Evolutionary conservation across 2,888 invertebrate genomes (phyloP).

Genomic region (Didymodactylos carnosus): DNA sequence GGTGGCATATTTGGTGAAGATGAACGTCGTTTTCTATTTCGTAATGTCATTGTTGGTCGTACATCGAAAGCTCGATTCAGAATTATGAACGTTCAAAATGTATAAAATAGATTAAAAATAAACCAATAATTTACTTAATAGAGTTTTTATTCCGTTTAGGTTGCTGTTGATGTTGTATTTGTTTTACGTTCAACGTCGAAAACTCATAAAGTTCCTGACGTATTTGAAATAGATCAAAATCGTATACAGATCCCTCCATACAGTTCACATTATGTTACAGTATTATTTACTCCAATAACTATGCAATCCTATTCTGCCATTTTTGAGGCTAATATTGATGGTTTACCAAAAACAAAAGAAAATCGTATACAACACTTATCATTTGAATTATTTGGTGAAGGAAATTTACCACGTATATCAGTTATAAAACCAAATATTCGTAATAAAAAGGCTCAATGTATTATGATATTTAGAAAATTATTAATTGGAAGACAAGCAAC

Average conservation of each 20-base stretch:
- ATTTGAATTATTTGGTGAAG: constrained; percentile 33
- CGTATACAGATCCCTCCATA: constrained; percentile 30
- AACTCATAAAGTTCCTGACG: not conserved
- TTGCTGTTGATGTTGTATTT: constrained; percentile 1
- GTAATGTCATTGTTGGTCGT: constrained; percentile 32
- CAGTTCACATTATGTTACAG: constrained; percentile 29
- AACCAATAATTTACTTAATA: not conserved
- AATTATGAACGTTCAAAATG: constrained; percentile 31
- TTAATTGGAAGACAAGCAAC: constrained; percentile 25
- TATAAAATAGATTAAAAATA: constrained; percentile 26
- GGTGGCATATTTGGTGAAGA: constrained; percentile 33
- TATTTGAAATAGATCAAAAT: constrained; percentile 31
- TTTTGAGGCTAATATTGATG: constrained; percentile 31
- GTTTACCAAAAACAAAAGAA: constrained; percentile 17
- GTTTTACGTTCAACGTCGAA: not conserved
- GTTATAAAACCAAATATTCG: constrained; percentile 27
- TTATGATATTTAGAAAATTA: constrained; percentile 29
- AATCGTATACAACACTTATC: constrained; percentile 17
- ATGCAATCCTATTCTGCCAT: constrained; percentile 28
- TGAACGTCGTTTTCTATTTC: constrained; percentile 33
- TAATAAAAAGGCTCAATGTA: constrained; percentile 32
- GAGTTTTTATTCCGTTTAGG: not conserved
- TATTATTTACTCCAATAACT: constrained; percentile 32
- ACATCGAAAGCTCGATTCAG: constrained; percentile 32
- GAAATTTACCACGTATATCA: constrained; percentile 31